phyloP scores from a whole-genome alignment of 2,888 invertebrate species.

The Endotricha flammealis region DNA sequence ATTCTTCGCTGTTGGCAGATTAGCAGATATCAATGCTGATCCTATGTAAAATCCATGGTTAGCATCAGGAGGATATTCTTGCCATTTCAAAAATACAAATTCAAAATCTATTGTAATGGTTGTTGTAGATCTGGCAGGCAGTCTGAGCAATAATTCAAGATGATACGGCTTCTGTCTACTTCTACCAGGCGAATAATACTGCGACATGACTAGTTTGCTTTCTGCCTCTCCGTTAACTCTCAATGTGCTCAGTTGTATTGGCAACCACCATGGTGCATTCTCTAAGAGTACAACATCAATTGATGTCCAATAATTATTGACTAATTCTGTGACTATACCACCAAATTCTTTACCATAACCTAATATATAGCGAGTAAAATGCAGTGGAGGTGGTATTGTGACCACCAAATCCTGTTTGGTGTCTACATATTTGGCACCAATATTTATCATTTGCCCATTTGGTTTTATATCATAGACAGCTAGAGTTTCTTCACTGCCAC shows the following conservation, averaged over 20 bases:
- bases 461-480: slow-evolving; percentile 84
- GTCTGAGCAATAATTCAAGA: slow-evolving; percentile 87
- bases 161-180: slow-evolving; percentile 92
- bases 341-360: slow-evolving; percentile 96
- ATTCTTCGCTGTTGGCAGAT: slow-evolving; percentile 87
- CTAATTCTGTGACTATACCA: slow-evolving; percentile 90
- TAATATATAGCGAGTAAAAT: slow-evolving; percentile 88
- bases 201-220: slow-evolving; percentile 74
- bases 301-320: slow-evolving; percentile 86
- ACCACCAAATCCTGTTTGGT: slow-evolving; percentile 68
- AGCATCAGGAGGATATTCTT: slow-evolving; percentile 99
- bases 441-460: slow-evolving; percentile 80
- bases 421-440: slow-evolving; percentile 80
- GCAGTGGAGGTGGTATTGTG: slow-evolving; percentile 80
- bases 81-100: slow-evolving; percentile 97
- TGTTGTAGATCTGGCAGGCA: slow-evolving; percentile 89
- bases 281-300: slow-evolving; percentile 91
- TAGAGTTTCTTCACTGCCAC: slow-evolving; percentile 81
- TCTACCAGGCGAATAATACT: slow-evolving; percentile 84
- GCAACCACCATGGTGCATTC: slow-evolving; percentile 94
- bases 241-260: slow-evolving; percentile 93
- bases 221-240: slow-evolving; percentile 81
- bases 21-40: slow-evolving; percentile 88
- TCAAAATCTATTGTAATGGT: slow-evolving; percentile 93
- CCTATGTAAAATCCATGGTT: slow-evolving; percentile 99